Base-by-base conservation (phyloP, 2,113 vertebrate genomes). In the Thamnophis sirtalis region DNA sequence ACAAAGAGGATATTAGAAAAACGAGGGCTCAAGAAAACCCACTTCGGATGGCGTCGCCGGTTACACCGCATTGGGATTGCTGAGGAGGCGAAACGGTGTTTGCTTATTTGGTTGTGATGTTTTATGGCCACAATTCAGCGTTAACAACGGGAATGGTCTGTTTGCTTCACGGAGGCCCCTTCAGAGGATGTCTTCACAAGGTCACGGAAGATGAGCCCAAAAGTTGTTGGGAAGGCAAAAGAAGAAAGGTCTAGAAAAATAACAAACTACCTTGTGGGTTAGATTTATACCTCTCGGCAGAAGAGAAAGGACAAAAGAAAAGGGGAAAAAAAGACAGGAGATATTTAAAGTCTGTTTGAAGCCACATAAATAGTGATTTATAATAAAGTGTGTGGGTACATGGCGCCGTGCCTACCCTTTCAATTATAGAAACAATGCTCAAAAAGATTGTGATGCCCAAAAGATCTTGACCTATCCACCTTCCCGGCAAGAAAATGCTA, bases 1-100 rank as follows among this genome's bases (percentile, higher is more conserved):
- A 92, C 53, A 7, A 96, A 95, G 90, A 38, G 89, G 95, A 91
- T 84, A 84, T 93, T 95, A 92, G 88, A 56, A 86, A 93, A 93
- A 80, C 0, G 3, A 58, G 58, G 13, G n/a, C 87, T 53, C 43
- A 48, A 93, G 21, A 21, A 91, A 96, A 93, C 11, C 9, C 33
- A 6, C 28, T 89, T 92, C 58, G 85, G 85, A 89, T 90, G 86
- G 3, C 53, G 4, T 58, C 91, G 68, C 0, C 0, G 43, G 19
- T 73, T 92, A 60, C 86, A 9, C 55, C 10, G 1, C 15, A 19
- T 63, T 43, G 55, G 80, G 73, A 5, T 33, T 1, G 87, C n/a
- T 19, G n/a, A 33, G 55, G 11, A 28, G 3, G 1, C 38, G 90
- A 33, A 13, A 54, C 38, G 43, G 48, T 38, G 1, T 1, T 54